These are phyloP conservation scores for Cryptophagus acutangulus DNA, from an alignment of 2,888 invertebrate species.

Conservation along the genomic window DNA sequence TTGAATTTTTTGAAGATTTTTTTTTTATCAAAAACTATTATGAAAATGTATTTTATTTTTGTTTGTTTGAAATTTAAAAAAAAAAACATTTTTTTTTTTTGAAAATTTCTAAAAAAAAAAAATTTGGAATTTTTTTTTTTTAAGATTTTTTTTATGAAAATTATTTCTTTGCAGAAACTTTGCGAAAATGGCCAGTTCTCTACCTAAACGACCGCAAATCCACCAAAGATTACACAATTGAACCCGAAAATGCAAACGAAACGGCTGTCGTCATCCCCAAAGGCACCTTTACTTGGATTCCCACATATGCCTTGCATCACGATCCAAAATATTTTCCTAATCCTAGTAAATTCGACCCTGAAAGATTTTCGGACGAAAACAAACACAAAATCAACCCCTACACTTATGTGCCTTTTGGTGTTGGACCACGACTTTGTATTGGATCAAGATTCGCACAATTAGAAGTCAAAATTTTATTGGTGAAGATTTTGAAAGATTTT, in stretches of 20 bases:
- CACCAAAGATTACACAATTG: constrained; percentile 1
- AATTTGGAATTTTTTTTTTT: too few relatives aligned
- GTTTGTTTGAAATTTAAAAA: too few relatives aligned
- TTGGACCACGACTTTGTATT: constrained; percentile 3
- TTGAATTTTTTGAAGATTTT: too few relatives aligned
- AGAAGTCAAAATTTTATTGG: constrained; percentile 18
- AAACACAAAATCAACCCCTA: background rate
- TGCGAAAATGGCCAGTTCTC: constrained; percentile 16
- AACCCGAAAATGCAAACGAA: background rate
- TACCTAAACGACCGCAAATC: background rate
- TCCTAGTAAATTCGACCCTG: constrained; percentile 5
- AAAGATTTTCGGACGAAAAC: constrained; percentile 5
- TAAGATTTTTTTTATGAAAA: too few relatives aligned
- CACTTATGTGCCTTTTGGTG: constrained; percentile 9
- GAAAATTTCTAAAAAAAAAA: too few relatives aligned
- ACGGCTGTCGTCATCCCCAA: background rate
- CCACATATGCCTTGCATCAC: constrained; percentile 1
- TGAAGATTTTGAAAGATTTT: constrained; percentile 15
- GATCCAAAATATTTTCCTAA: constrained; percentile 9
- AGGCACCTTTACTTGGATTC: background rate
- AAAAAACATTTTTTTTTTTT: too few relatives aligned
- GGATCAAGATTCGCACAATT: constrained; percentile 21
- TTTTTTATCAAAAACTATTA: too few relatives aligned
- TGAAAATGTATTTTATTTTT: too few relatives aligned
- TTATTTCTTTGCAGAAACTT: too few relatives aligned